Evolutionary conservation across 2,113 vertebrate genomes (phyloP), one percentile per base, ranked within the genome.

Genomic region (Pimephales promelas): DNA sequence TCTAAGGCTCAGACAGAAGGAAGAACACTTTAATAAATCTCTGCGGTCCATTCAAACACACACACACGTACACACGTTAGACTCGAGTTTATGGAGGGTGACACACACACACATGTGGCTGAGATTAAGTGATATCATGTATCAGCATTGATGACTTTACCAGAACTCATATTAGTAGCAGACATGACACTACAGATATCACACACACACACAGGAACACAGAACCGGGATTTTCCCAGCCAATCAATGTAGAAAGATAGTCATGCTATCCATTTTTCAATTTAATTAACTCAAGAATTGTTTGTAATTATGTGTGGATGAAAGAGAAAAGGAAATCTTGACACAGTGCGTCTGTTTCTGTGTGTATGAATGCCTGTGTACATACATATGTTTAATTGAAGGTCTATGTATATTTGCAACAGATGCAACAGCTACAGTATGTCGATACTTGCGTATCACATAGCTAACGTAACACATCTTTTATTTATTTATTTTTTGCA

Each of bases 111-210:
- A 52, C 73, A 77, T 61, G 62, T 66, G 59, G 40, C 56, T 61
- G 54, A 79, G 31, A 86, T 80, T 83, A 73, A 81, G 61, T 71
- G 70, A 79, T 80, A 83, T 83, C 76, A 68, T 80, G 85, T 83
- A 78, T 83, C 70, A 43, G 22, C 47, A 83, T 36, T 86, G 82
- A 86, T 84, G 85, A 84, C 49, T 86, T 64, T 83, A 86, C 83
- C 85, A 86, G 85, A 86, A 76, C 79, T 85, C 76, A 83, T 76
- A 80, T 79, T 79, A 68, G 81, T 49, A 68, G 78, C 61, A 61
- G 78, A 56, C 62, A 82, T 83, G 64, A 82, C 80, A 85, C 24
- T 66, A 52, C 73, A 28, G 45, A 66, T 66, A 66, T 22, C 72
- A 76, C 71, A 54, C 70, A 75, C 57, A 75, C 84, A 62, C 66